Evolutionary conservation across 1,140 invertebrate genomes (phyloP).

Genomic region (Neodiprion pinetum): DNA sequence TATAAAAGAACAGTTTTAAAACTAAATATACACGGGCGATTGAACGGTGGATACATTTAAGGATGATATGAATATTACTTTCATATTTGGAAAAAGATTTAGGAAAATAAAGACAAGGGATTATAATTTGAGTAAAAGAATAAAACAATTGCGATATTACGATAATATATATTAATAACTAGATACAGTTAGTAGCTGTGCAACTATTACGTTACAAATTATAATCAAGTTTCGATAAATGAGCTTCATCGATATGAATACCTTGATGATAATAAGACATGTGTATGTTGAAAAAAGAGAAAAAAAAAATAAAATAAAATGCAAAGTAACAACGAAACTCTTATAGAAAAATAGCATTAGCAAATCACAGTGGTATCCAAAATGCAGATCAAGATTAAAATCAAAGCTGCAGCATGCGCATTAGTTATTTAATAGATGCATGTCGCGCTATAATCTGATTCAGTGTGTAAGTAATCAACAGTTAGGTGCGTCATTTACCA

Average conservation of each 20-base stretch:
- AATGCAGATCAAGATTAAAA: constrained; percentile 43
- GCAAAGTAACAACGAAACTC: constrained; percentile 30
- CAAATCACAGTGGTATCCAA: constrained; percentile 51
- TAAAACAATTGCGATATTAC: background rate
- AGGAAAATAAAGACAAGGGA: background rate
- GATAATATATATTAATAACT: constrained; percentile 11
- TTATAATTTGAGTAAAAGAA: constrained; percentile 3
- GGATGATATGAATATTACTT: background rate
- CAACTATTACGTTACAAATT: constrained; percentile 25
- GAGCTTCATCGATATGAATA: constrained; percentile 23
- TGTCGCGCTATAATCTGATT: no score
- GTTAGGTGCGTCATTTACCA: no score
- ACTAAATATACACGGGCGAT: no score
- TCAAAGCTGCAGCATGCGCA: background rate
- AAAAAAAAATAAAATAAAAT: constrained; percentile 13
- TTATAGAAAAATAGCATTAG: constrained; percentile 51
- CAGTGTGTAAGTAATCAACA: no score
- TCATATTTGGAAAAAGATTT: background rate
- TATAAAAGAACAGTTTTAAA: no score
- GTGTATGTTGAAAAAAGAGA: background rate
- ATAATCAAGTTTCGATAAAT: constrained; percentile 14
- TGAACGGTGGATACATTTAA: no score
- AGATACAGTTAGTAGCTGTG: constrained; percentile 16
- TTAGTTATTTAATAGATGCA: no score
- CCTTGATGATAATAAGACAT: background rate